These are phyloP conservation scores for Centropus bengalensis DNA, from an alignment of 2,113 vertebrate species.

Conservation along the genomic window DNA sequence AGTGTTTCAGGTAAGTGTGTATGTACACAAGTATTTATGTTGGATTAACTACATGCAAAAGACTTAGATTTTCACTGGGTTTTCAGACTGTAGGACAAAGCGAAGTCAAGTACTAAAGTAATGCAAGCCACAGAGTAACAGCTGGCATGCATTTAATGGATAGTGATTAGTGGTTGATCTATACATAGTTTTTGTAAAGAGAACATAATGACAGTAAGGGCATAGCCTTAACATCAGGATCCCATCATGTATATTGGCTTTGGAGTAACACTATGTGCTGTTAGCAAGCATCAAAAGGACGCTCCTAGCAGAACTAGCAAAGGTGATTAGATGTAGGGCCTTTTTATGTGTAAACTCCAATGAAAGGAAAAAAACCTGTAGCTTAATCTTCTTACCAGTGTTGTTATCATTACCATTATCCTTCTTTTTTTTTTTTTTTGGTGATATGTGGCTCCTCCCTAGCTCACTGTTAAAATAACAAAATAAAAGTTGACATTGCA, in stretches of 20 bases:
- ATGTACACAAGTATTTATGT: neutral
- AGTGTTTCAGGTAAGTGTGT: neutral
- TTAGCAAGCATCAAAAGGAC: neutral
- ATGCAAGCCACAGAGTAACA: neutral
- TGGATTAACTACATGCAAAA: neutral
- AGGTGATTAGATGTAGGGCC: neutral
- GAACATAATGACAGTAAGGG: neutral
- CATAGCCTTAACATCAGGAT: neutral
- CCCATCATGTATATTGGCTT: neutral
- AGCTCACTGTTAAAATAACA: neutral
- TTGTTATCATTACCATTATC: neutral
- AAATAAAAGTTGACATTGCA: neutral
- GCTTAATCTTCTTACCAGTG: neutral
- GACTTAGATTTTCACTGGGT: neutral
- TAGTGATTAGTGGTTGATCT: neutral
- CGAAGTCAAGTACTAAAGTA: neutral
- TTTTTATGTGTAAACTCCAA: neutral
- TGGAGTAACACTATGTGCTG: rapidly evolving
- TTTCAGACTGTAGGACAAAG: neutral
- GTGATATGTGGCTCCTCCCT: neutral
- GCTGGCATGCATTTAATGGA: neutral
- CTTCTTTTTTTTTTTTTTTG: neutral
- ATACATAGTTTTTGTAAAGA: neutral
- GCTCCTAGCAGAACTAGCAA: neutral
- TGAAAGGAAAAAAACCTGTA: neutral